Evolutionary conservation across 37 sponge, comb jelly and placozoan species (phyloP).

Genomic region (Bolinopsis microptera): DNA sequence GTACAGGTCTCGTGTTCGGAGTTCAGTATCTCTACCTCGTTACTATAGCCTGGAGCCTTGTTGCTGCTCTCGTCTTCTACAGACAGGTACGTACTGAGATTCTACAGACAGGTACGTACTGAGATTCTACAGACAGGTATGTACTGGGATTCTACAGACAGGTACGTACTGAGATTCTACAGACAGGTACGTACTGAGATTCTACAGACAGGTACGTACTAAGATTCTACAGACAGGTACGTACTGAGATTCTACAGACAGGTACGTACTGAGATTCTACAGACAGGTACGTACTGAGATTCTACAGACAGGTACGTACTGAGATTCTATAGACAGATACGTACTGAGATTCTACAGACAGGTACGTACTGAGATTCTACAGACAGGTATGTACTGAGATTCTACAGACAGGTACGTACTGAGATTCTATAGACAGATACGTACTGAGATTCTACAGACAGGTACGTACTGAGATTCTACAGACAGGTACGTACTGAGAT

Average conservation of each 20-base stretch:
- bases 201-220: background rate
- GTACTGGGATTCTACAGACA: background rate
- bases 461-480: too few relatives aligned
- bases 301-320: background rate
- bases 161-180: background rate
- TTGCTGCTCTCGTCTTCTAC: conserved; percentile 21
- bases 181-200: background rate
- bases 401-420: too few relatives aligned
- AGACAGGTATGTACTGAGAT: too few relatives aligned
- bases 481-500: too few relatives aligned
- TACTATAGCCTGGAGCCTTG: background rate
- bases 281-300: background rate
- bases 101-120: background rate
- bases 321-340: too few relatives aligned
- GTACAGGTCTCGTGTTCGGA: background rate
- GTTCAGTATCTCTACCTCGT: conserved; percentile 14
- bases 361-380: too few relatives aligned
- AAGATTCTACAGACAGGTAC: background rate
- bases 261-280: background rate
- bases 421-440: too few relatives aligned
- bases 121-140: too few relatives aligned
- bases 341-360: too few relatives aligned
- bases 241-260: background rate
- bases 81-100: background rate
- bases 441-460: too few relatives aligned